These are phyloP conservation scores for Smittia aterrima DNA, from an alignment of 2,888 invertebrate species.

Conservation along the genomic window DNA sequence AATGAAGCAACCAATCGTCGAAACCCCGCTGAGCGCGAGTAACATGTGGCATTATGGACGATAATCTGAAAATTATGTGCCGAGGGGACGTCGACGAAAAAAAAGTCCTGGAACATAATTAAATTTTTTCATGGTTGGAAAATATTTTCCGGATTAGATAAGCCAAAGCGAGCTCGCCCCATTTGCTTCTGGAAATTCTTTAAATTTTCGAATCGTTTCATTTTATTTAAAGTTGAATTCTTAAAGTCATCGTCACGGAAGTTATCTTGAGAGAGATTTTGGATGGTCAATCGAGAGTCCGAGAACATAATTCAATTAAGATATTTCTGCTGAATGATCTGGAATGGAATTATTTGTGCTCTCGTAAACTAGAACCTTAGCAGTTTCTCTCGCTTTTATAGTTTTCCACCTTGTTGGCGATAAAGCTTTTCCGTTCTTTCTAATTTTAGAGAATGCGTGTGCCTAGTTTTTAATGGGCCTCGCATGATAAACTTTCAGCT, in stretches of 20 bases:
- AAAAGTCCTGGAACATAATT: not conserved
- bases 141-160: not conserved
- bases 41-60: constrained; percentile 30
- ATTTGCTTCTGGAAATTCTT: not conserved
- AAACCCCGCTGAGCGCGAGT: not conserved
- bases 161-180: not conserved
- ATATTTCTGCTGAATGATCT: too few species aligned
- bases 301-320: too few species aligned
- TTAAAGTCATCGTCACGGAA: too few species aligned
- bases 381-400: not conserved
- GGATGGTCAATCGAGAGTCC: too few species aligned
- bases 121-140: constrained; percentile 25
- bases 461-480: not conserved
- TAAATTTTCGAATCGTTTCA: too few species aligned
- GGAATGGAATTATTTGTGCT: too few species aligned
- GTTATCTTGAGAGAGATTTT: too few species aligned
- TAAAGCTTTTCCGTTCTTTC: not conserved
- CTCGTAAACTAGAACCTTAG: not conserved
- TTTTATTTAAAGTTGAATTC: too few species aligned
- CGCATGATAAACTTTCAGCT: not conserved
- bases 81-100: not conserved
- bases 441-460: constrained; percentile 24
- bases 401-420: not conserved
- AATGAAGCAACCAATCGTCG: too few species aligned
- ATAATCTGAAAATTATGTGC: constrained; percentile 30